phyloP scores from a whole-genome alignment of 1,140 invertebrate genomes.

The Colletes gigas region DNA sequence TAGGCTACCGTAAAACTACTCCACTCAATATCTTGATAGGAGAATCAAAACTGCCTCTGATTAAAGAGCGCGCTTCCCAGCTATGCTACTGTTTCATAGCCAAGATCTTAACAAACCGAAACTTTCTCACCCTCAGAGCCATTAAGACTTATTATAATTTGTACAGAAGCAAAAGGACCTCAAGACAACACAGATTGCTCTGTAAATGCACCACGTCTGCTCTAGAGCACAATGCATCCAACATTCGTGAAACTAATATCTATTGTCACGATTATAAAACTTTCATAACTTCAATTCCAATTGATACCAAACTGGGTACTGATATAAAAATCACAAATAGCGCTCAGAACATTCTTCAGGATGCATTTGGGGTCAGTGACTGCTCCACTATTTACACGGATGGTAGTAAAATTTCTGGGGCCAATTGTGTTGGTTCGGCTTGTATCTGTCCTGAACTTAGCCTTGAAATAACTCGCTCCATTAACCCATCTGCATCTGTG shows the following conservation, averaged over 20 bases:
- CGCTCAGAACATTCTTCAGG: too few species aligned
- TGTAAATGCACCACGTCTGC: too few species aligned
- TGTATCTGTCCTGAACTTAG: background rate
- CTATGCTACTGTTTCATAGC: background rate
- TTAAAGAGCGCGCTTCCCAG: background rate
- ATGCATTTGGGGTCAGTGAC: too few species aligned
- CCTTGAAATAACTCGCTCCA: background rate
- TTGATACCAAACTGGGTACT: too few species aligned
- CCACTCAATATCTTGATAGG: background rate
- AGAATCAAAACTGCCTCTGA: background rate
- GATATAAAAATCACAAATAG: background rate
- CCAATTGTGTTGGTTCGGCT: background rate
- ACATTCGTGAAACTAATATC: too few species aligned
- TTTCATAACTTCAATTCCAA: too few species aligned
- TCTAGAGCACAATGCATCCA: too few species aligned
- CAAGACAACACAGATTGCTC: too few species aligned
- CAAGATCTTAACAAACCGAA: background rate
- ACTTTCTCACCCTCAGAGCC: background rate
- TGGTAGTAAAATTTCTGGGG: background rate
- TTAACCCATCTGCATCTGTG: background rate
- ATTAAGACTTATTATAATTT: too few species aligned
- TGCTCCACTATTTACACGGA: background rate
- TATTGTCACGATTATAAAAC: too few species aligned
- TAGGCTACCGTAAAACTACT: conserved; percentile 12
- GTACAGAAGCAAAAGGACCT: too few species aligned